Conservation (phyloP, 2,888 invertebrate species). For the Andrena marginata region DNA sequence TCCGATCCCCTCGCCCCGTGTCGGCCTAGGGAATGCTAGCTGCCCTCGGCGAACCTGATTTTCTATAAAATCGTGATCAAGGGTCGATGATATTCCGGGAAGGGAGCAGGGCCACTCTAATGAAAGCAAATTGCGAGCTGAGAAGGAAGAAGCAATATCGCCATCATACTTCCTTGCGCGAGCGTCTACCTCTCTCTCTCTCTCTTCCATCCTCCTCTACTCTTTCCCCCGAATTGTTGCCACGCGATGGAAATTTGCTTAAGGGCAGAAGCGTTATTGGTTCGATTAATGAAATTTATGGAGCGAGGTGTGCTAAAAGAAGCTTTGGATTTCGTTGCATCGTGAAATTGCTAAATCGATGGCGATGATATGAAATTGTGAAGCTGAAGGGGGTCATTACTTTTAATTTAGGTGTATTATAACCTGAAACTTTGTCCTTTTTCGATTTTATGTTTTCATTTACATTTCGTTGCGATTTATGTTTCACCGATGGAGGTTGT, state of each 20-base stretch:
- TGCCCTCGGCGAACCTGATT: conserved; percentile 27
- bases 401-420: conserved; percentile 4
- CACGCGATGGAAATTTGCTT: background rate
- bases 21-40: background rate
- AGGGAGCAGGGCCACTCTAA: background rate
- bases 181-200: too few species aligned
- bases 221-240: background rate
- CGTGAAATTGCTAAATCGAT: conserved; percentile 10
- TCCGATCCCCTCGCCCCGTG: background rate
- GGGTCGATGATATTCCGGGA: conserved; percentile 9
- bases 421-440: background rate
- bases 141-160: background rate
- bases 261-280: conserved; percentile 12
- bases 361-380: too few species aligned
- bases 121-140: conserved; percentile 10
- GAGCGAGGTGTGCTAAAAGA: background rate
- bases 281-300: conserved; percentile 20
- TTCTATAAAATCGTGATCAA: conserved; percentile 48
- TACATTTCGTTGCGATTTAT: too few species aligned
- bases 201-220: too few species aligned
- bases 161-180: background rate
- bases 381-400: background rate
- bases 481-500: too few species aligned
- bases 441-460: background rate
- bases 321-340: conserved; percentile 25